These are phyloP conservation scores for Rambutsinella grinnellia DNA, from an alignment of 2,888 invertebrate species.

Conservation along the genomic window DNA sequence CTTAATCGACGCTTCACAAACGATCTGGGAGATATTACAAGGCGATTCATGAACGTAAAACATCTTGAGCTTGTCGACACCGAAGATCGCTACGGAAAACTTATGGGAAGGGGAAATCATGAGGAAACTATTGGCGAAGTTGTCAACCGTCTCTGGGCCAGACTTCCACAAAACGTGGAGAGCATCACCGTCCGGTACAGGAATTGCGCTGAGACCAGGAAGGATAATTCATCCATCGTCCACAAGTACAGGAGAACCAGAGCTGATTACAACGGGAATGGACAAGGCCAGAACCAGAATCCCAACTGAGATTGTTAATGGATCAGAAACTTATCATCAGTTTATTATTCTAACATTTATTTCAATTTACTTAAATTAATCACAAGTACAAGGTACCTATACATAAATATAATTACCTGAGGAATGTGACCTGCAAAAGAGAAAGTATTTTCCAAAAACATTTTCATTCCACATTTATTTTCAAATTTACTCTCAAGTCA, in stretches of 20 bases:
- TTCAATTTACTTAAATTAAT: too few relatives aligned
- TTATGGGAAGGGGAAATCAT: not conserved
- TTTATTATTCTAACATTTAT: too few relatives aligned
- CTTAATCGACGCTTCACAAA: not conserved
- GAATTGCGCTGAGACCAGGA: conserved; percentile 16
- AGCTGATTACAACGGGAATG: not conserved
- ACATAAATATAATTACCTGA: too few relatives aligned
- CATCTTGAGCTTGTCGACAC: conserved; percentile 4
- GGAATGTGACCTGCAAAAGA: too few relatives aligned
- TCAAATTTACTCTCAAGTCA: too few relatives aligned
- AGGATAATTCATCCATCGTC: conserved; percentile 1
- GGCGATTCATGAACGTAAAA: not conserved
- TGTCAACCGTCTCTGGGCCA: not conserved
- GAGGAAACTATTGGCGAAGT: not conserved
- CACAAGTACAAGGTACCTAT: too few relatives aligned
- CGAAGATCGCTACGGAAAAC: not conserved
- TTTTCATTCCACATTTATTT: too few relatives aligned
- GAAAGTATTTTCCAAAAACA: too few relatives aligned
- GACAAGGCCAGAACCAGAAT: too few relatives aligned
- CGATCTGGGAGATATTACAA: not conserved
- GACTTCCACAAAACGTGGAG: not conserved
- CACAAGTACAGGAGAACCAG: conserved; percentile 5
- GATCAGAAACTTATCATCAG: too few relatives aligned
- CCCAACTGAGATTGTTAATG: too few relatives aligned
- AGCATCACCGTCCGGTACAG: not conserved